A percentile compares a stretch with the other conserved stretches of the same genome.
These are phyloP conservation scores for Zygaena filipendulae DNA, from an alignment of 2,888 invertebrate species.

Conservation along the genomic window DNA sequence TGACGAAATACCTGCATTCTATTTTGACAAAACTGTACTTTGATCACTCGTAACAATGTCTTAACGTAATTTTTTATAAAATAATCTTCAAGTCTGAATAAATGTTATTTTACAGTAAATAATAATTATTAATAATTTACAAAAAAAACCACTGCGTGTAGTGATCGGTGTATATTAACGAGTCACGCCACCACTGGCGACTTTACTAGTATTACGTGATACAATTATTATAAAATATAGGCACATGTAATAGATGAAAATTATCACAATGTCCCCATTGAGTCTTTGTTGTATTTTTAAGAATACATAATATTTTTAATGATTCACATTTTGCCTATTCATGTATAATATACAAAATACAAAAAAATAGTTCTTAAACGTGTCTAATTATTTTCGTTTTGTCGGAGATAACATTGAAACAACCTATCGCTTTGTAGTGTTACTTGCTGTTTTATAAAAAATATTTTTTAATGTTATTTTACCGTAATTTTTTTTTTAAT, in stretches of 20 bases:
- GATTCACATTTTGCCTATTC: conserved; percentile 66
- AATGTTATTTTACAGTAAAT: conserved; percentile 29
- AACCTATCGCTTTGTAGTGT: no score
- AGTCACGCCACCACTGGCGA: no score
- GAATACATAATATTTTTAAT: conserved; percentile 54
- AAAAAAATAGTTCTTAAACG: conserved; percentile 42
- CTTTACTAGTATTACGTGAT: conserved; percentile 19
- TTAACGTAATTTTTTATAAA: no score
- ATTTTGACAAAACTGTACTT: conserved; percentile 48
- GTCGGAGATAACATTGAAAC: not conserved
- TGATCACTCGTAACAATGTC: no score
- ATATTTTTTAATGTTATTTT: conserved; percentile 1
- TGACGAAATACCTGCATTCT: conserved; percentile 19
- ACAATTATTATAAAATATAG: conserved; percentile 25
- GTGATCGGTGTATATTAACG: no score
- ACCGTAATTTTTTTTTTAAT: not conserved
- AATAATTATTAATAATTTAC: conserved; percentile 24
- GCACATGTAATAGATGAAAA: conserved; percentile 40
- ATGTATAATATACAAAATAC: conserved; percentile 64
- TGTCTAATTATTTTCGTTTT: conserved; percentile 32
- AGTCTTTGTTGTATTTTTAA: conserved; percentile 46
- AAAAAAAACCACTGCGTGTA: no score
- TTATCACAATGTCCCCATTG: conserved; percentile 36
- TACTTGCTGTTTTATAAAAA: no score
- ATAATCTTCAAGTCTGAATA: conserved; percentile 40